Conservation (phyloP, 2,797 vertebrate genomes). For the Sebastes oblongus region DNA sequence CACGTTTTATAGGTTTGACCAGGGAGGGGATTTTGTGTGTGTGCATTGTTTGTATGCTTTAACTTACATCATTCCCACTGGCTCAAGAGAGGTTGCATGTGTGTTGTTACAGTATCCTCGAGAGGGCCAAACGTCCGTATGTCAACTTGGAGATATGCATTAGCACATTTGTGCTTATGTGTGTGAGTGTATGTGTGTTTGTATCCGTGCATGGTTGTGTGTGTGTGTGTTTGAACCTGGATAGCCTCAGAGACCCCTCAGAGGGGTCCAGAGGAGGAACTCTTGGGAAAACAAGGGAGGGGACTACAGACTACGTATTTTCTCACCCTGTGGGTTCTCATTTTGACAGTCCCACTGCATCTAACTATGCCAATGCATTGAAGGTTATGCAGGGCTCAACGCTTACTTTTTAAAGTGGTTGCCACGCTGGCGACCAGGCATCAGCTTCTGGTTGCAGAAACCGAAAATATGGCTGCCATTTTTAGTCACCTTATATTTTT, state of each 20-base stretch:
- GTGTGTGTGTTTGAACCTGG: conserved; percentile 37
- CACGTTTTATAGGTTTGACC: conserved; percentile 55
- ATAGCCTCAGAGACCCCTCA: conserved; percentile 31
- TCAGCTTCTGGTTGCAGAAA: too few species aligned
- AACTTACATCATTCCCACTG: conserved; percentile 49
- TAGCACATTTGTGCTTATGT: neutral
- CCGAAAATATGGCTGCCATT: too few species aligned
- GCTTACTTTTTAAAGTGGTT: neutral
- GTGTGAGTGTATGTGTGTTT: neutral
- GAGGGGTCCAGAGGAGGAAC: conserved; percentile 8
- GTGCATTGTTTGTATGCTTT: conserved; percentile 40
- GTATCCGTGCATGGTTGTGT: neutral
- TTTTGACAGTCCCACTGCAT: neutral
- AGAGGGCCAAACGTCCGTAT: conserved; percentile 18
- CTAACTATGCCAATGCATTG: neutral
- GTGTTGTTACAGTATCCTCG: neutral
- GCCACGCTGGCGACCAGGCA: too few species aligned
- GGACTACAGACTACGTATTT: conserved; percentile 15
- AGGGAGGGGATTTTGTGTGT: conserved; percentile 25
- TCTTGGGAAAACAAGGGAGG: conserved; percentile 42
- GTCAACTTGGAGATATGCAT: conserved; percentile 15
- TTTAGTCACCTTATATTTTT: too few species aligned
- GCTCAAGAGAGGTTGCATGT: conserved; percentile 21
- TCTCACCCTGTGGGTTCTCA: conserved; percentile 7
- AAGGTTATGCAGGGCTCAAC: neutral